Base-by-base conservation (phyloP, 2,888 invertebrate species). In the Lamellibrachia columna region DNA sequence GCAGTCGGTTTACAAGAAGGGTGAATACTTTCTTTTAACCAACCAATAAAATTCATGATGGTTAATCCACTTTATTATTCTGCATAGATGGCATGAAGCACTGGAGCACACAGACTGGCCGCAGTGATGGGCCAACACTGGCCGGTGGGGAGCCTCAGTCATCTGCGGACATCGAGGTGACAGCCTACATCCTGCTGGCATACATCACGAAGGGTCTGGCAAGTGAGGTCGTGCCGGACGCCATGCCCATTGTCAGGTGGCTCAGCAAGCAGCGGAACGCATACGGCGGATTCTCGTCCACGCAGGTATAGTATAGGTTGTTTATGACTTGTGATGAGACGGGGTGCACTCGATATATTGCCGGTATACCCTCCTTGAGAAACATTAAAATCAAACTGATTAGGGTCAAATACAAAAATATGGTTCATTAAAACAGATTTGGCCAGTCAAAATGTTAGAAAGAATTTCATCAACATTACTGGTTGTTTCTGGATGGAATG, bases 151-250 rank as follows among this genome's bases (percentile, higher is more conserved):
- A 91, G 55, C 91, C 92, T 53, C 40, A 90, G 92, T 97, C 97
- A 93, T 98, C 98, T 0, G 97, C 98, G 0, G 98, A 98, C 94
- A 97, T 99, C 6, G 98, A 98, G 96, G 98, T 98, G 94, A 99
- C 99, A 0, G 98, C 99, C 0, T 99, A 99, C 96, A 98, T 98
- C 0, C 97, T 99, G 93, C 97, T 98, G 93, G 98, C 98, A 0
- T 97, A 97, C 95, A 40, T 93, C 91, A 40, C 9, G 91, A 97
- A 95, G 22, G 75, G 75, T 6, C 75, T 75, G 75, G 75, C 75
- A 2, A 15, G 75, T 75, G 22, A 75, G 22, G 75, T 75, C 22
- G 75, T 75, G 4, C 75, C 75, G 3, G 15, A 75, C 0, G 93
- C 94, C 11, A 93, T 98, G 53, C 97, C 98, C 0, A 97, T 98